A percentile compares a stretch with the other conserved stretches of the same genome.
phyloP scores from a whole-genome alignment of 1,140 invertebrate species.

The Drosophila simulans region DNA sequence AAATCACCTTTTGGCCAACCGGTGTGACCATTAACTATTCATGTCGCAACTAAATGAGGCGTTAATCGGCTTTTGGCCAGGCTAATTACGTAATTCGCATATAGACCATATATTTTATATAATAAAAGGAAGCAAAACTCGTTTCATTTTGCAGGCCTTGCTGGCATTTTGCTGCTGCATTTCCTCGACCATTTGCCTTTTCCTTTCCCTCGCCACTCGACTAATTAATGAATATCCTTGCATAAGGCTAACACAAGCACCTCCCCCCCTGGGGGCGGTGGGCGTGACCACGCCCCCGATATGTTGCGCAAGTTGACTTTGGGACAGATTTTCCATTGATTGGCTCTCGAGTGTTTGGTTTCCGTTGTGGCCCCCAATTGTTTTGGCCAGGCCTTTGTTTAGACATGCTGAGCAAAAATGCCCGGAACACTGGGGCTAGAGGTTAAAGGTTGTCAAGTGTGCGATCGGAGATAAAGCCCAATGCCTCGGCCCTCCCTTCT shows the following conservation, averaged over 20 bases:
- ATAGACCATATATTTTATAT: not conserved
- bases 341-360: slow-evolving; percentile 56
- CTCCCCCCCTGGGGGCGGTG: not conserved
- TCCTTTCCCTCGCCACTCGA: not conserved
- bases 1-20: not conserved
- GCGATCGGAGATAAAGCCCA: slow-evolving; percentile 30
- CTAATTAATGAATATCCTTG: slow-evolving; percentile 35
- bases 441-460: slow-evolving; percentile 19
- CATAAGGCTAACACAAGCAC: slow-evolving; percentile 11
- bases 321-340: slow-evolving; percentile 60
- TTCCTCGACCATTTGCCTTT: not conserved
- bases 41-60: slow-evolving; percentile 21
- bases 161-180: not conserved
- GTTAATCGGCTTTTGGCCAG: slow-evolving; percentile 26
- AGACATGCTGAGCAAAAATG: not conserved
- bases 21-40: not conserved
- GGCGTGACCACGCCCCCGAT: not conserved
- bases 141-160: not conserved
- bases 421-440: not conserved
- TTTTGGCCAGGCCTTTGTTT: slow-evolving; percentile 37
- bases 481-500: too few species aligned
- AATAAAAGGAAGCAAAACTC: not conserved
- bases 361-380: slow-evolving; percentile 32
- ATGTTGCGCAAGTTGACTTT: slow-evolving; percentile 31
- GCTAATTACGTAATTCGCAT: not conserved